phyloP scores from a whole-genome alignment of 2,797 vertebrate species.

The Cryptoprocta ferox region DNA sequence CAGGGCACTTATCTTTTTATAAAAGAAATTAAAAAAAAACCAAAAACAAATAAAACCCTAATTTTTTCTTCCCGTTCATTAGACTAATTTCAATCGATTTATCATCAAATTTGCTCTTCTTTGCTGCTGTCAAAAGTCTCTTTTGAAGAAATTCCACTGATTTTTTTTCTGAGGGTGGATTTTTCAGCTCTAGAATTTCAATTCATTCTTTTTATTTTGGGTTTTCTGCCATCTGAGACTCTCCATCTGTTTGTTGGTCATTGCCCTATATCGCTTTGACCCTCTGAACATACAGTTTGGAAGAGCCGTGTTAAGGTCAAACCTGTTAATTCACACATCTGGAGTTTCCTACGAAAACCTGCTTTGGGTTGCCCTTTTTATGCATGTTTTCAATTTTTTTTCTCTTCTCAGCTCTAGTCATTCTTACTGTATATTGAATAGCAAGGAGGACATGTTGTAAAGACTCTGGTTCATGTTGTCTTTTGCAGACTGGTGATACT shows the following conservation, averaged over 20 bases:
- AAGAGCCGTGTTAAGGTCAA: not conserved
- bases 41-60: not conserved
- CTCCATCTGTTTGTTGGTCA: not conserved
- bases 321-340: not conserved
- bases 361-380: not conserved
- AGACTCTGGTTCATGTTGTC: not conserved
- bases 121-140: not conserved
- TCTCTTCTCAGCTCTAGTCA: not conserved
- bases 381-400: not conserved
- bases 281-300: not conserved
- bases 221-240: not conserved
- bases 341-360: not conserved
- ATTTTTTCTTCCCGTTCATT: not conserved
- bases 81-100: not conserved
- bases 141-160: not conserved
- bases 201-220: not conserved
- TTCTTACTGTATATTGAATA: not conserved
- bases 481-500: not conserved
- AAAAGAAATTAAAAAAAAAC: not conserved
- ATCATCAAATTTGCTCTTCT: not conserved
- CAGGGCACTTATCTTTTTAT: not conserved
- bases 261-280: not conserved
- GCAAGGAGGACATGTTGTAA: not conserved
- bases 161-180: not conserved
- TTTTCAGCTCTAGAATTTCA: not conserved